phyloP scores from a whole-genome alignment of 2,888 invertebrate genomes.

The Erebia epiphron region DNA sequence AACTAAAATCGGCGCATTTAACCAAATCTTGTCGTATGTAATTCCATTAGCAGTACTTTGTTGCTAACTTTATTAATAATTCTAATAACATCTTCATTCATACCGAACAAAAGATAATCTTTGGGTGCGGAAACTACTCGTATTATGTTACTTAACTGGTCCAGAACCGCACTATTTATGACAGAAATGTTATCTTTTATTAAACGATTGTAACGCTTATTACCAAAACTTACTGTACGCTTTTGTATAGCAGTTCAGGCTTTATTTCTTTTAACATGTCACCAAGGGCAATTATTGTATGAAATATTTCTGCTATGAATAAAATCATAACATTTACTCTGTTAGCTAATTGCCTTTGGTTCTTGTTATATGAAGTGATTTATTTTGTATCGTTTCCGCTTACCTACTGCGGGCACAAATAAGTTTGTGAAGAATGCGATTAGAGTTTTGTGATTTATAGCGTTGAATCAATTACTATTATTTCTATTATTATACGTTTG shows the following conservation, averaged over 20 bases:
- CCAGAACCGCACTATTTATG: slow-evolving; percentile 20
- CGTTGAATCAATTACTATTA: slow-evolving; percentile 20
- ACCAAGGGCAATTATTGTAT: slow-evolving; percentile 21
- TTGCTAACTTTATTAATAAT: background rate
- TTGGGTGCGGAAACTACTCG: slow-evolving; percentile 25
- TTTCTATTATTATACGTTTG: background rate
- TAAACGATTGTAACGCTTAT: background rate
- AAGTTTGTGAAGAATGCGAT: slow-evolving; percentile 28
- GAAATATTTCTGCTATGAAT: slow-evolving; percentile 24
- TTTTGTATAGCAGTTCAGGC: background rate
- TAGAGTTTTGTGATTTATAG: slow-evolving; percentile 27
- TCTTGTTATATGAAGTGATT: slow-evolving; percentile 38
- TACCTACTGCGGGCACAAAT: slow-evolving; percentile 25
- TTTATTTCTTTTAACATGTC: slow-evolving; percentile 23
- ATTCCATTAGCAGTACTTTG: background rate
- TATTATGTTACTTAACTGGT: slow-evolving; percentile 24
- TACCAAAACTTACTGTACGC: background rate
- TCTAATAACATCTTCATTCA: slow-evolving; percentile 19
- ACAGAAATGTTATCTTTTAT: background rate
- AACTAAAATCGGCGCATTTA: too few relatives aligned
- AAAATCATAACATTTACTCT: slow-evolving; percentile 28
- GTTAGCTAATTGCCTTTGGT: slow-evolving; percentile 31
- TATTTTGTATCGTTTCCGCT: slow-evolving; percentile 34
- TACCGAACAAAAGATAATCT: slow-evolving; percentile 24
- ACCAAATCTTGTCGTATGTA: too few relatives aligned